Evolutionary conservation across 92 coral and sea anemone genomes (phyloP), one percentile per base, ranked within the genome.

Genomic region (Epizoanthus ramosus): DNA sequence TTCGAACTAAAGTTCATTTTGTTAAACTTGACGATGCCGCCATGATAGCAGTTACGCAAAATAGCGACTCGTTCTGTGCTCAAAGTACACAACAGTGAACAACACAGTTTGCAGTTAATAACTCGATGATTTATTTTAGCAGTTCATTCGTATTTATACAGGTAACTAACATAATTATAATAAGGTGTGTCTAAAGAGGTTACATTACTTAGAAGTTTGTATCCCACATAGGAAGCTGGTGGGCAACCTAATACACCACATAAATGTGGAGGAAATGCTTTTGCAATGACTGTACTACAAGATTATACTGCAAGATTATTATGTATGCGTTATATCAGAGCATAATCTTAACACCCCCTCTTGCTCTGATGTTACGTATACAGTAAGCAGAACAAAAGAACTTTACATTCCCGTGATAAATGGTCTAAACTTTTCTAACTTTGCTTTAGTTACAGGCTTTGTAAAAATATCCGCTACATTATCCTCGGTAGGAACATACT

Each of bases 381-480:
- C 1, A 21, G 33, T 65, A 23, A 28, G n/a, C 25, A 65, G 5
- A 65, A 65, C 6, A 65, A 65, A 65, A 1, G 35, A 18, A 39
- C 2, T 14, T 5, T 28, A 68, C 35, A 35, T 68, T 76, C 83
- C 83, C 57, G 59, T 35, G 31, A 79, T 79, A 57, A 79, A 25
- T 18, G 1, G 23, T 15, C 15, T 59, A 61, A 79, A 79, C 70
- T 47, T 58, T 59, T 19, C 57, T 61, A 79, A 59, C 23, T 79
- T 79, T 17, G 57, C 68, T 59, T 63, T 80, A 14, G 63, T 80
- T 25, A 37, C 63, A 45, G 74, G 73, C 63, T 80, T 80, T 1
- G 84, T 80, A 43, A 80, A 80, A 8, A 80, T 57, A n/a, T 80
- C 73, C 19, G 73, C 74, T 63, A 80, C 58, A 60, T 65, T 80